Evolutionary conservation across 2,888 invertebrate genomes (phyloP).

Genomic region (Coronaproctus castanopsis): DNA sequence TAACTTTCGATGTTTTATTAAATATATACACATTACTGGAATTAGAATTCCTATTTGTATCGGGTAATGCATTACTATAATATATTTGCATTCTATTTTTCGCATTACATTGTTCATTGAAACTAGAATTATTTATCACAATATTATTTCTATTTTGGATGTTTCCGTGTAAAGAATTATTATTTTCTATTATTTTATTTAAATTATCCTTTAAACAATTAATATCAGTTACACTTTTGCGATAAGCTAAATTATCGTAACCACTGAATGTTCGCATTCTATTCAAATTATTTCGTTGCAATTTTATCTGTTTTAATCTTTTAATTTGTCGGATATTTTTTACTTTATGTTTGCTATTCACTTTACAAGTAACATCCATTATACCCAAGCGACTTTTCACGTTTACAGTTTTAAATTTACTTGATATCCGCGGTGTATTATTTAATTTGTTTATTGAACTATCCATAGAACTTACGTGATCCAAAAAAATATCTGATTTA

Average conservation of each 20-base stretch:
- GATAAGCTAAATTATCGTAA: conserved; percentile 11
- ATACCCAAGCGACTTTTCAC: conserved; percentile 7
- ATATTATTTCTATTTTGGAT: background rate
- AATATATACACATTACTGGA: background rate
- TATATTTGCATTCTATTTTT: background rate
- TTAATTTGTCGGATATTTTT: conserved; percentile 6
- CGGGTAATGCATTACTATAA: background rate
- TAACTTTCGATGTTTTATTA: background rate
- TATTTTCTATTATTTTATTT: background rate
- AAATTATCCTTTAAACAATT: background rate
- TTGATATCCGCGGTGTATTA: no score
- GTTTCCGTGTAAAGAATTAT: background rate
- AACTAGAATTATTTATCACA: background rate
- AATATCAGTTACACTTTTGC: conserved; percentile 5
- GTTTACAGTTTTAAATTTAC: no score
- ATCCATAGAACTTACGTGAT: no score
- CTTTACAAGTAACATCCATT: background rate
- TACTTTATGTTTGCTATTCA: background rate
- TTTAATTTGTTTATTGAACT: no score
- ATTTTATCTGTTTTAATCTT: background rate
- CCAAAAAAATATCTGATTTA: no score
- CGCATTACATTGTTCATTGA: background rate
- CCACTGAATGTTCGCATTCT: conserved; percentile 8
- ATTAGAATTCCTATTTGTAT: background rate
- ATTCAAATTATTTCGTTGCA: background rate